Evolutionary conservation across 2,888 invertebrate genomes (phyloP).

Genomic region (Philereme vetulata): DNA sequence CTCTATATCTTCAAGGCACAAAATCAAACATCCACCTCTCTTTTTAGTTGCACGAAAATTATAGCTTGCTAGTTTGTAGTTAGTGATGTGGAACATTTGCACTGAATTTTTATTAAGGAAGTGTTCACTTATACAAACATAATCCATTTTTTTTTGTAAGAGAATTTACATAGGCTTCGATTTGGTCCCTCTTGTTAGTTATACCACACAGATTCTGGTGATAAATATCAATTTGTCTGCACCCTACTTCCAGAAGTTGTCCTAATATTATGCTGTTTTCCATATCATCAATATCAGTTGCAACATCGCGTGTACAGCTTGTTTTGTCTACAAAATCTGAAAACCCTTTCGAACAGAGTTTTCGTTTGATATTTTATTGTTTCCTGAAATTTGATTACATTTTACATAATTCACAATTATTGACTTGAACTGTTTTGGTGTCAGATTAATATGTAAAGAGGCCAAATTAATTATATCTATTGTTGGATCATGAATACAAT

Average conservation of each 20-base stretch:
- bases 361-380: too few relatives aligned
- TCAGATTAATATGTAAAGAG: too few relatives aligned
- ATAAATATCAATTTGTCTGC: neutral
- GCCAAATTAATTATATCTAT: too few relatives aligned
- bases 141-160: neutral
- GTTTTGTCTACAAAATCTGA: slow-evolving; percentile 1
- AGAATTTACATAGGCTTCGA: neutral
- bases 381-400: too few relatives aligned
- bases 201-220: slow-evolving; percentile 5
- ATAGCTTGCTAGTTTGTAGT: neutral
- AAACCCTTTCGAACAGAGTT: neutral
- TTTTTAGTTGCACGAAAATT: slow-evolving; percentile 1
- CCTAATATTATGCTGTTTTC: too few relatives aligned
- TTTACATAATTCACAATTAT: too few relatives aligned
- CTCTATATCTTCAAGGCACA: neutral
- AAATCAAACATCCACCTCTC: slow-evolving; percentile 5
- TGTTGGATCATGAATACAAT: too few relatives aligned
- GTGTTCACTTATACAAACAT: slow-evolving; percentile 6
- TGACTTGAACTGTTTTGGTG: too few relatives aligned
- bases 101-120: slow-evolving; percentile 3
- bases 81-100: neutral
- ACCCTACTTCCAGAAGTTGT: neutral
- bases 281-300: neutral
- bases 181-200: slow-evolving; percentile 4
- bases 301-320: neutral